Base-by-base conservation (phyloP, 2,797 vertebrate genomes). In the Propithecus perrieri region DNA sequence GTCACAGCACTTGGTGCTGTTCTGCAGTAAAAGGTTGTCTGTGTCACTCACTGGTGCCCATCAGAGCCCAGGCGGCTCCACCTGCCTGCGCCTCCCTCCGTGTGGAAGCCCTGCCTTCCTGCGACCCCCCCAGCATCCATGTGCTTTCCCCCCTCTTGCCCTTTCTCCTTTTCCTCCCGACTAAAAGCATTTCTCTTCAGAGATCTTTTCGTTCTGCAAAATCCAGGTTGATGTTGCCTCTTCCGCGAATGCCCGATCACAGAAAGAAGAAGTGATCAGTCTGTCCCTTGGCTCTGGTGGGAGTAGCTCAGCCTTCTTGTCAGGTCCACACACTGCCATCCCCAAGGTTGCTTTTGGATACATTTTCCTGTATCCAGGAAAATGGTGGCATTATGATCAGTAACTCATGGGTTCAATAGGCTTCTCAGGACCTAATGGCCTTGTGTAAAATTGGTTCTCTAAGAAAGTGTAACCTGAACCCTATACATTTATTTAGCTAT, bases 51-150 rank as follows among this genome's bases (percentile, higher is more conserved):
- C 48, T 13, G 4, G 50, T 76, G 17, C 41, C 41, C 59, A 1
- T 7, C 63, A 28, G 10, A n/a, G 48, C 24, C 59, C 33, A 10
- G 7, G 35, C 0, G 1, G 4, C 50, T 28, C 50, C 8, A 12
- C 6, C 55, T 28, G 33, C 59, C 78, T 22, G 1, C 14, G 4
- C 78, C 7, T 14, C 38, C 41, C 33, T 59, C 35, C 26, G 9
- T 2, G 0, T 1, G 4, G n/a, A 26, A 13, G 50, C 79, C 55
- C 72, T 24, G 33, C 15, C 33, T n/a, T 28, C 57, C 26, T 0
- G 67, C 80, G 30, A 4, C 38, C 18, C 5, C 30, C 38, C n/a
- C 28, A 4, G 69, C 26, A 33, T 11, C 94, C 67, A 4, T 33
- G 14, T 6, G 4, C 15, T 13, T 53, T 14, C 53, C 17, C 24